A percentile compares a stretch with the other conserved stretches of the same genome.
phyloP scores from a whole-genome alignment of 2,113 vertebrate species.

The Protobothrops mucrosquamatus region DNA sequence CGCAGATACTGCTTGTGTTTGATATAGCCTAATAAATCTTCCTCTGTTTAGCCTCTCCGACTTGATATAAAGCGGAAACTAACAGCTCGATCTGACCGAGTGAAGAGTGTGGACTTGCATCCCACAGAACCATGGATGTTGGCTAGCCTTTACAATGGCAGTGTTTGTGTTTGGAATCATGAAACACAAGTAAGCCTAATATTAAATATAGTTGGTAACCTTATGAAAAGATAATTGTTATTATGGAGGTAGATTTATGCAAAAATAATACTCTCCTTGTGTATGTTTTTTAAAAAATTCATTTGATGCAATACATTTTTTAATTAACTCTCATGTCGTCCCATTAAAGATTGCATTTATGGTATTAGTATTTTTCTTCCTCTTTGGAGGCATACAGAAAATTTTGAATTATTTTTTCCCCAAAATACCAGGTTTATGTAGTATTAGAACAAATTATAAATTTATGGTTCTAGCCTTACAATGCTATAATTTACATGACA shows the following conservation, averaged over 20 bases:
- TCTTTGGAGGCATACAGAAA: not conserved
- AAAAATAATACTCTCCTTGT: not conserved
- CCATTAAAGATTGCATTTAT: not conserved
- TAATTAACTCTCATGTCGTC: not conserved
- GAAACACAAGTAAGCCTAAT: slow-evolving; percentile 83
- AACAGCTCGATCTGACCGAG: slow-evolving; percentile 91
- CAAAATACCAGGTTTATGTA: not conserved
- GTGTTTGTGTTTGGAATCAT: slow-evolving; percentile 95
- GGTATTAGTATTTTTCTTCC: not conserved
- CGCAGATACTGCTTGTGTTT: not conserved
- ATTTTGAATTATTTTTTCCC: not conserved
- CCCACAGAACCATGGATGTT: slow-evolving; percentile 96
- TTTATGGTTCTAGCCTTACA: not conserved
- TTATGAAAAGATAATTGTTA: not conserved
- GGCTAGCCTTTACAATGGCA: slow-evolving; percentile 94
- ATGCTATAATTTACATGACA: not conserved
- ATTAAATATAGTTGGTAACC: not conserved
- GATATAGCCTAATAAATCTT: not conserved
- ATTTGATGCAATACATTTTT: not conserved
- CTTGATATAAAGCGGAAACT: slow-evolving; percentile 94
- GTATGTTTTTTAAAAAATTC: not conserved
- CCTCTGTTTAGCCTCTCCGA: slow-evolving; percentile 82
- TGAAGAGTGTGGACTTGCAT: slow-evolving; percentile 94
- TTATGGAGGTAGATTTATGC: not conserved
- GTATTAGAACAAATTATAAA: not conserved